These are phyloP conservation scores for Brachionus rotundiformis DNA, from an alignment of 1,140 invertebrate species.

Conservation along the genomic window DNA sequence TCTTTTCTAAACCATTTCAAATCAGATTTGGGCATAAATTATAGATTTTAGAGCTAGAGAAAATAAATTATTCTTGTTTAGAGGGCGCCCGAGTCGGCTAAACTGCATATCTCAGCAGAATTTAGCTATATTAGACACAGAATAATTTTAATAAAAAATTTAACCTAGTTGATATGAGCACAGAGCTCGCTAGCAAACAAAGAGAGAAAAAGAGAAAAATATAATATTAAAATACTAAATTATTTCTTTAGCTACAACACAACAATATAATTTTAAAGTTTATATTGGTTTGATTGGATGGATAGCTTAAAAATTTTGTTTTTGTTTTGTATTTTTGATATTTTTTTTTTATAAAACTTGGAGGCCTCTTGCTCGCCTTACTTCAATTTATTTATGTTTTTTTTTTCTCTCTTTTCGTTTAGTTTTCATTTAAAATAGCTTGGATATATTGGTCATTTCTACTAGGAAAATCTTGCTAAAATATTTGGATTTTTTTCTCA, in stretches of 20 bases:
- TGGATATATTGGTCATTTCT: constrained; percentile 41
- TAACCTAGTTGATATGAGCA: constrained; percentile 46
- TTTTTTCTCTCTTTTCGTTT: not conserved
- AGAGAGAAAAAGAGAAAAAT: not conserved
- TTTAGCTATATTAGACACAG: constrained; percentile 11
- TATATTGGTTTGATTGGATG: constrained; percentile 43
- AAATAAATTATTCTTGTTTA: constrained; percentile 47
- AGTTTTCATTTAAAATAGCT: not conserved
- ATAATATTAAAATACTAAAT: constrained; percentile 32
- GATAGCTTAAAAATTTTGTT: constrained; percentile 40
- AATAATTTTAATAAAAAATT: constrained; percentile 48
- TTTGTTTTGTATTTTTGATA: constrained; percentile 22
- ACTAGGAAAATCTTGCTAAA: not conserved
- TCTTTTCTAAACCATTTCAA: constrained; percentile 18
- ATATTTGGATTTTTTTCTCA: not conserved
- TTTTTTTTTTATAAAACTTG: not conserved
- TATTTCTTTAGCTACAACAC: constrained; percentile 42
- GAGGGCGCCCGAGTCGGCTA: not conserved
- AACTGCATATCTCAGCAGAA: constrained; percentile 39
- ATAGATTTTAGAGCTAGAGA: not conserved
- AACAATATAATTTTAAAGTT: constrained; percentile 4
- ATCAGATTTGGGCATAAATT: constrained; percentile 15
- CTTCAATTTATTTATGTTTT: constrained; percentile 29
- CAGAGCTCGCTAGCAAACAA: not conserved
- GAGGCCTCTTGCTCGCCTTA: constrained; percentile 24